Evolutionary conservation across 2,113 vertebrate genomes (phyloP).

Genomic region (Eptesicus fuscus): DNA sequence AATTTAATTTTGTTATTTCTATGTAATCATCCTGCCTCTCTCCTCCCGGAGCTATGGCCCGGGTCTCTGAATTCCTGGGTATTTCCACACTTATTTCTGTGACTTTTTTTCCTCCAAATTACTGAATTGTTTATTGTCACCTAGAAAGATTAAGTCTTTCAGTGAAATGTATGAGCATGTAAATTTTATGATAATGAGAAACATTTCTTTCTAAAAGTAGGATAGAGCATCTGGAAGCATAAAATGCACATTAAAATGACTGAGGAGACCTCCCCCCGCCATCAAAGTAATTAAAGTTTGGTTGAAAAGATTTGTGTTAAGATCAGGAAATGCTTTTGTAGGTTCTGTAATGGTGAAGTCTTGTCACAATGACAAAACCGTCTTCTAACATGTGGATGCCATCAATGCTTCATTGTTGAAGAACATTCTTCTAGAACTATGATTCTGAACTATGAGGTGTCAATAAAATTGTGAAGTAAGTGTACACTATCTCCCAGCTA

Average conservation of each 20-base stretch:
- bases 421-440: neutral
- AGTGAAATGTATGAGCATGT: conserved; percentile 54
- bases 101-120: conserved; percentile 57
- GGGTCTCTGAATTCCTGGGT: too few species aligned
- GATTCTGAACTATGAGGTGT: neutral
- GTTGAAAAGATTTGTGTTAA: conserved; percentile 42
- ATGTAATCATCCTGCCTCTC: neutral
- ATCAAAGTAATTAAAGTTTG: conserved; percentile 26
- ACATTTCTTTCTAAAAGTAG: conserved; percentile 47
- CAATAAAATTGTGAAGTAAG: neutral
- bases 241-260: conserved; percentile 59
- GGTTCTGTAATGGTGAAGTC: neutral
- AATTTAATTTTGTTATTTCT: neutral
- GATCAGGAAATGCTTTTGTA: conserved; percentile 37
- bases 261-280: neutral
- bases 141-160: conserved; percentile 60
- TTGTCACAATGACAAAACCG: neutral
- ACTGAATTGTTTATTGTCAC: conserved; percentile 63
- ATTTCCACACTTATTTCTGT: conserved; percentile 42
- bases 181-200: conserved; percentile 74
- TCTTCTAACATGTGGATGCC: neutral
- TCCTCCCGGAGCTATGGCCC: neutral
- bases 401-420: neutral
- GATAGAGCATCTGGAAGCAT: conserved; percentile 62
- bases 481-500: neutral